These are phyloP conservation scores for Hydropsyche betteni DNA, from an alignment of 2,888 invertebrate species.

Conservation along the genomic window DNA sequence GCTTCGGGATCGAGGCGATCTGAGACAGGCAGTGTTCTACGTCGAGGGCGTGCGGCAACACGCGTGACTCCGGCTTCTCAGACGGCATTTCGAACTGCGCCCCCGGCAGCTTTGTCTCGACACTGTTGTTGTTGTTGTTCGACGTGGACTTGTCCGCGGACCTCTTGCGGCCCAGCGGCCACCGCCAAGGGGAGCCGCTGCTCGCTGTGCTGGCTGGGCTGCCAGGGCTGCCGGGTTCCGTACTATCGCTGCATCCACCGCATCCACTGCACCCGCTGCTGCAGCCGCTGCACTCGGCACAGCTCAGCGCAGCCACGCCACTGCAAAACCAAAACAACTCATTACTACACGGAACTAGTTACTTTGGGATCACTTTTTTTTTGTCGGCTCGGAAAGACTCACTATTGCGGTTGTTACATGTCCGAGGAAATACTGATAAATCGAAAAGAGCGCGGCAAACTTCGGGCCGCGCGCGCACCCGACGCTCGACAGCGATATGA, in stretches of 20 bases:
- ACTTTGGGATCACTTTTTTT: neutral
- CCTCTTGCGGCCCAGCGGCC: slow-evolving; percentile 49
- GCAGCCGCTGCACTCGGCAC: slow-evolving; percentile 75
- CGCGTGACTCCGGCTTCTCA: slow-evolving; percentile 50
- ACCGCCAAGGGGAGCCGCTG: slow-evolving; percentile 55
- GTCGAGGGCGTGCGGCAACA: slow-evolving; percentile 56
- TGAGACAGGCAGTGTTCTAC: slow-evolving; percentile 40
- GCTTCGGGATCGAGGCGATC: slow-evolving; percentile 54
- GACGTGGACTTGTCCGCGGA: slow-evolving; percentile 42
- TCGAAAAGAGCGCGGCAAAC: neutral
- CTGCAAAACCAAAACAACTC: slow-evolving; percentile 66
- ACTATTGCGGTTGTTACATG: neutral
- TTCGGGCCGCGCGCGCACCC: too few relatives aligned
- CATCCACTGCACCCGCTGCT: slow-evolving; percentile 74
- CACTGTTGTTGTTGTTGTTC: slow-evolving; percentile 51
- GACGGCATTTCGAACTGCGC: slow-evolving; percentile 44
- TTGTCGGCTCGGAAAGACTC: neutral
- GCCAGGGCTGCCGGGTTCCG: slow-evolving; percentile 69
- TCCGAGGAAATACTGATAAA: neutral
- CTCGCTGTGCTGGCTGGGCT: slow-evolving; percentile 64
- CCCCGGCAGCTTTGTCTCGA: slow-evolving; percentile 54
- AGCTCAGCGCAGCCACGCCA: slow-evolving; percentile 84
- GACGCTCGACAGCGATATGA: too few relatives aligned
- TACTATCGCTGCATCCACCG: slow-evolving; percentile 80
- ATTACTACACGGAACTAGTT: neutral